Percentiles rank a stretch among this genome's conserved stretches.
phyloP scores from a whole-genome alignment of 2,888 invertebrate species.

The Steinernema carpocapsae region DNA sequence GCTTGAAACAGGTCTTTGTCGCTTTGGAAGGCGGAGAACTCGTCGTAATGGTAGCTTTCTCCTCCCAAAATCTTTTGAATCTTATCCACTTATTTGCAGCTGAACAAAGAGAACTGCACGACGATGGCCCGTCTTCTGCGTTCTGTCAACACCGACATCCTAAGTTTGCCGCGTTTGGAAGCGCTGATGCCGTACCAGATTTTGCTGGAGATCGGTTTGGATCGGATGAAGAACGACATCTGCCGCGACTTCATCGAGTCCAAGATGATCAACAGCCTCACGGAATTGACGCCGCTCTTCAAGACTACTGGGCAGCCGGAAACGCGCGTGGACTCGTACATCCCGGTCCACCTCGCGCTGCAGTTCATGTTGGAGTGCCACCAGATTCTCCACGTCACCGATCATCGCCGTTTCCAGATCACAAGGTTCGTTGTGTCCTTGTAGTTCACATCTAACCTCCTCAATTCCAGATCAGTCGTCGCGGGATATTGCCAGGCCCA shows the following conservation, averaged over 20 bases:
- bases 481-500: not conserved
- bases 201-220: constrained; percentile 40
- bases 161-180: constrained; percentile 41
- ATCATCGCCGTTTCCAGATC: constrained; percentile 14
- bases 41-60: constrained; percentile 36
- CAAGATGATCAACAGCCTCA: constrained; percentile 8
- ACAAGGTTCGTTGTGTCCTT: not conserved
- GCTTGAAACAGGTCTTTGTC: constrained; percentile 36
- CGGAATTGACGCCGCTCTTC: constrained; percentile 2
- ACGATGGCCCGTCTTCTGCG: constrained; percentile 44
- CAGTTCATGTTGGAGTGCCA: constrained; percentile 31
- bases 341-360: constrained; percentile 11
- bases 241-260: constrained; percentile 38
- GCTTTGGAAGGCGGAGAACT: constrained; percentile 38
- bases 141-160: constrained; percentile 37
- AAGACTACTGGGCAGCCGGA: constrained; percentile 18
- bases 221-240: constrained; percentile 41
- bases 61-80: not conserved
- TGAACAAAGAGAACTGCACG: constrained; percentile 31
- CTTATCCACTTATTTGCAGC: not conserved
- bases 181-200: constrained; percentile 37
- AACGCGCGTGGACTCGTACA: constrained; percentile 12
- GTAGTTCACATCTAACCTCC: not conserved
- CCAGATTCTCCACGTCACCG: constrained; percentile 7
- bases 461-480: not conserved